These are phyloP conservation scores for Neomicropteryx cornuta DNA, from an alignment of 1,140 invertebrate genomes.

Conservation along the genomic window DNA sequence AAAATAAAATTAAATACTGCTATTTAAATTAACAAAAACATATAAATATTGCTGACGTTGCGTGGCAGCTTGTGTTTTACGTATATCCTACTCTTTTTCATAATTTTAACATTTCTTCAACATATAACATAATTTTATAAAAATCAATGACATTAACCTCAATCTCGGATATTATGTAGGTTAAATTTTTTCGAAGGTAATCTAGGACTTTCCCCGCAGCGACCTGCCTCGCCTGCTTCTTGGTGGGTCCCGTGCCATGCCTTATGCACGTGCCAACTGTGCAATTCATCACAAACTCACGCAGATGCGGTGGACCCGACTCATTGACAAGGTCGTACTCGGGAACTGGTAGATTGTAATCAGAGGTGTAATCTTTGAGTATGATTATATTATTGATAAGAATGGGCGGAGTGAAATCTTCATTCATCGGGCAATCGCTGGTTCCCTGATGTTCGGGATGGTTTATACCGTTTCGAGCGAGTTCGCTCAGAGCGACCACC, in stretches of 20 bases:
- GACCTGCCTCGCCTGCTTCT: conserved; percentile 41
- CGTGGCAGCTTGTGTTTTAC: too few species aligned
- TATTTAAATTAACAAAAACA: too few species aligned
- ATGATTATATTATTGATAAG: neutral
- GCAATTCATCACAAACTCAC: conserved; percentile 52
- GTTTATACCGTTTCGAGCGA: conserved; percentile 7
- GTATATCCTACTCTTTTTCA: too few species aligned
- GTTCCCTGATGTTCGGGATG: conserved; percentile 4
- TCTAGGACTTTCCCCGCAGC: conserved; percentile 36
- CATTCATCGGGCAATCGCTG: neutral
- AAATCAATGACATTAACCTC: neutral
- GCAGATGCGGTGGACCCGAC: conserved; percentile 53
- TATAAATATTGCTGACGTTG: too few species aligned
- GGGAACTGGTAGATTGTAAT: conserved; percentile 46
- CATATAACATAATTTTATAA: too few species aligned
- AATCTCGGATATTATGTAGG: conserved; percentile 8
- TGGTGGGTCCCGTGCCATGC: conserved; percentile 33
- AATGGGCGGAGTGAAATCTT: neutral
- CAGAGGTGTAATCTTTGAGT: conserved; percentile 39
- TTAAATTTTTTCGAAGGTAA: conserved; percentile 11
- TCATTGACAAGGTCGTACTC: conserved; percentile 46
- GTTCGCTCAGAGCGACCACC: conserved; percentile 18
- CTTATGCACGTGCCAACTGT: conserved; percentile 42
- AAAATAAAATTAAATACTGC: too few species aligned
- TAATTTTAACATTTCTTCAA: too few species aligned